phyloP scores from a whole-genome alignment of 2,888 invertebrate genomes.

The Baronia brevicornis region DNA sequence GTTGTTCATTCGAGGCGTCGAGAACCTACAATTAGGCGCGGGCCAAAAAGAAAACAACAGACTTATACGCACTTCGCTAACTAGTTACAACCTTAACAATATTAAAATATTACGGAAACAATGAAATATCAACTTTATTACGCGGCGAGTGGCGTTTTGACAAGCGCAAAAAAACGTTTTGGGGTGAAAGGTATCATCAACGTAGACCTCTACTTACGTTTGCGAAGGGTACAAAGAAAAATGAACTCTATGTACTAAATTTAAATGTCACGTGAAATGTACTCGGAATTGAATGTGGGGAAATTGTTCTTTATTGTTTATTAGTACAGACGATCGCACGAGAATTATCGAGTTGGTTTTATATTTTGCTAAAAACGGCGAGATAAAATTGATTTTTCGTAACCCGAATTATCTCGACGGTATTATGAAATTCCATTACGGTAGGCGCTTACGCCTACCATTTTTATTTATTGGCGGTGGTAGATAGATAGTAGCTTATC shows the following conservation, averaged over 20 bases:
- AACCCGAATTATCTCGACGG: slow-evolving; percentile 16
- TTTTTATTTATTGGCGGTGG: no score
- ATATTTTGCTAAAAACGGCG: slow-evolving; percentile 44
- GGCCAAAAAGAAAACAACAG: slow-evolving; percentile 48
- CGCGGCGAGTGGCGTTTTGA: slow-evolving; percentile 2
- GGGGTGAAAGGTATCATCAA: slow-evolving; percentile 38
- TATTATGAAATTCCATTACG: slow-evolving; percentile 8
- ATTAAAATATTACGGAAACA: slow-evolving; percentile 18
- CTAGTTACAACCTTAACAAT: slow-evolving; percentile 48
- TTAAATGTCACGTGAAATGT: no score
- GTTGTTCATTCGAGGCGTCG: slow-evolving; percentile 60
- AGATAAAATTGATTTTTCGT: slow-evolving; percentile 53
- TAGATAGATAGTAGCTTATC: no score
- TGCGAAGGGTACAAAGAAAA: slow-evolving; percentile 19
- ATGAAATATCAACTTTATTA: slow-evolving; percentile 27
- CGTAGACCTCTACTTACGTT: slow-evolving; percentile 28
- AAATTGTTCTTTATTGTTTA: slow-evolving; percentile 61
- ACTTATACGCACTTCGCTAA: slow-evolving; percentile 64
- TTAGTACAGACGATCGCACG: slow-evolving; percentile 51
- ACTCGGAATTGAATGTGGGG: slow-evolving; percentile 24
- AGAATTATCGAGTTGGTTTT: slow-evolving; percentile 45
- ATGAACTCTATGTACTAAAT: slow-evolving; percentile 16
- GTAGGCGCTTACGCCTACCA: no score
- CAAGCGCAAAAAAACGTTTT: slow-evolving; percentile 17
- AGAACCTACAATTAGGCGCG: slow-evolving; percentile 70